phyloP scores from a whole-genome alignment of 2,888 invertebrate genomes.

The Hirtodrosophila alboralis region DNA sequence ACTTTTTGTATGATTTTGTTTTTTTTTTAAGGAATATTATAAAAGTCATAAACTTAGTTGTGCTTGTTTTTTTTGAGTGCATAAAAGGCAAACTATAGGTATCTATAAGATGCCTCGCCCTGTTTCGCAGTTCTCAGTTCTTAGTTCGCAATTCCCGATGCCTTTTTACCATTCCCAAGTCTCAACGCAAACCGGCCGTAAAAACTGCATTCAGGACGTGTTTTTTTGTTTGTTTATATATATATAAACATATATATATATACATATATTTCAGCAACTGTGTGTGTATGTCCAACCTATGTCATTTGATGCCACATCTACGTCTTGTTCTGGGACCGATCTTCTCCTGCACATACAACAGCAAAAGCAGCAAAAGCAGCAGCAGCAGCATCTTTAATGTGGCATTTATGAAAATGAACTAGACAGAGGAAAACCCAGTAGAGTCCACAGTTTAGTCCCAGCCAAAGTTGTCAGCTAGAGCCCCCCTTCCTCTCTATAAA shows the following conservation, averaged over 20 bases:
- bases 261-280: no score
- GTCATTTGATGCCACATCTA: conserved; percentile 51
- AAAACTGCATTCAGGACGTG: conserved; percentile 45
- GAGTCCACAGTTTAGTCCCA: conserved; percentile 11
- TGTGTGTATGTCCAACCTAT: conserved; percentile 37
- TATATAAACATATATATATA: conserved; percentile 4
- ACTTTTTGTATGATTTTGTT: no score
- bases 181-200: conserved; percentile 33
- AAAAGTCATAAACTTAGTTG: no score
- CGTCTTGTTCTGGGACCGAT: conserved; percentile 48
- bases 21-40: no score
- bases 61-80: no score
- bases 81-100: conserved; percentile 3
- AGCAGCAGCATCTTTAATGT: conserved; percentile 52
- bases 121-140: conserved; percentile 28
- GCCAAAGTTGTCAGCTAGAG: conserved; percentile 18
- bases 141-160: conserved; percentile 1
- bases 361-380: conserved; percentile 17
- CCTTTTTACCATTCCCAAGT: no score
- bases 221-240: conserved; percentile 14
- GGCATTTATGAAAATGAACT: conserved; percentile 79
- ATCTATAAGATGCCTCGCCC: conserved; percentile 41
- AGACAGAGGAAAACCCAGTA: conserved; percentile 12
- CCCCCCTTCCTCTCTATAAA: not conserved
- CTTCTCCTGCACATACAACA: conserved; percentile 20